Conservation (phyloP, 2,113 vertebrate genomes). For the Trichomycterus rosablanca region DNA sequence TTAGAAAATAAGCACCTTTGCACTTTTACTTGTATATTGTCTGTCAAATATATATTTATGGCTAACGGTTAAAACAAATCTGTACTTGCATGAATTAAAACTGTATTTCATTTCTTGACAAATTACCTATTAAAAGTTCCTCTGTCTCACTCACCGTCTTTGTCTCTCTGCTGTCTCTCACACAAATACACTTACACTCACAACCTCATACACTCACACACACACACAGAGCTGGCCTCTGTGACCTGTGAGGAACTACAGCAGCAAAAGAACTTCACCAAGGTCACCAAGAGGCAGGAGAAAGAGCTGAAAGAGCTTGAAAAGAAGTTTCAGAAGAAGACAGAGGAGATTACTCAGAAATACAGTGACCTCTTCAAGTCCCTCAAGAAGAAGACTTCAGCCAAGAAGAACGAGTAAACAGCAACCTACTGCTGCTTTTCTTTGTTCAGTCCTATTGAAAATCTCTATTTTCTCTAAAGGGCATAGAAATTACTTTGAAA, state of each 20-base stretch:
- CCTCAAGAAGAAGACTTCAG: slow-evolving; percentile 62
- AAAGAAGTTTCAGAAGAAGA: slow-evolving; percentile 75
- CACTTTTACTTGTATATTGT: slow-evolving; percentile 4
- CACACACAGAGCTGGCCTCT: slow-evolving; percentile 71
- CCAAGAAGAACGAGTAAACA: slow-evolving; percentile 68
- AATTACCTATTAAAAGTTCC: slow-evolving; percentile 18
- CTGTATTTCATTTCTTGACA: slow-evolving; percentile 15
- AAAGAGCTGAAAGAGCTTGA: slow-evolving; percentile 84
- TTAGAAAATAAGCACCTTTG: neutral
- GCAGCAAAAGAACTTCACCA: slow-evolving; percentile 80
- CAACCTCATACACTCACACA: slow-evolving; percentile 14
- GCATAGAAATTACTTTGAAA: neutral
- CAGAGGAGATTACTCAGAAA: slow-evolving; percentile 81
- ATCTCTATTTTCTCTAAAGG: neutral
- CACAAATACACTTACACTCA: neutral
- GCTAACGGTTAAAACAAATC: neutral
- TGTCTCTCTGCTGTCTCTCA: slow-evolving; percentile 24
- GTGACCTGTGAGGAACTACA: slow-evolving; percentile 76
- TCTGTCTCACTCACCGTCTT: slow-evolving; percentile 25
- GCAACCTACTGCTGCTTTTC: slow-evolving; percentile 1
- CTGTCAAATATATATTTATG: slow-evolving; percentile 10
- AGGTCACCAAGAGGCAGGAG: slow-evolving; percentile 85
- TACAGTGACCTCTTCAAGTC: slow-evolving; percentile 65
- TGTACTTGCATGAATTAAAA: slow-evolving; percentile 22
- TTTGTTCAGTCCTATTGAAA: slow-evolving; percentile 19